A percentile compares a stretch with the other conserved stretches of the same genome.
Evolutionary conservation across 2,797 vertebrate species (phyloP).

Genomic region (Coregonus sp.): DNA sequence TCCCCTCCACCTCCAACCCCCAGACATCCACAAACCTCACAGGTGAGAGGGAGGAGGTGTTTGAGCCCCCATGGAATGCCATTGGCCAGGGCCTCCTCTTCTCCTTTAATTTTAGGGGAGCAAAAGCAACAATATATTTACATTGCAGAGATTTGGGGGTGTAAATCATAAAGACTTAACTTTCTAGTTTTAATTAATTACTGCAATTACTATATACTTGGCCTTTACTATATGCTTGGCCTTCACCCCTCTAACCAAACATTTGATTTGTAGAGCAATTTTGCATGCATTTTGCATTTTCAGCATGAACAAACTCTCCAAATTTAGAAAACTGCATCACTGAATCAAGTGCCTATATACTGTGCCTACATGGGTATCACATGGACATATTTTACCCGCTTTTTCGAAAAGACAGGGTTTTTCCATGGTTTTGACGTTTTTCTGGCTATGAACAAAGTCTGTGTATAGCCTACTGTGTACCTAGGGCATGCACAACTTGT

Average conservation of each 20-base stretch:
- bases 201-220: too few species aligned
- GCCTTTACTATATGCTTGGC: not conserved
- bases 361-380: not conserved
- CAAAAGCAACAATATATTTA: too few species aligned
- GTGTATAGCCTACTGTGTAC: not conserved
- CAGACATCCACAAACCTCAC: conserved; percentile 3
- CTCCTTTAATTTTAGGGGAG: not conserved
- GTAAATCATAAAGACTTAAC: not conserved
- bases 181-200: not conserved
- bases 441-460: not conserved
- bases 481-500: not conserved
- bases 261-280: not conserved
- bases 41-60: not conserved
- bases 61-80: not conserved
- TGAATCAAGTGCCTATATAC: not conserved
- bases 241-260: not conserved
- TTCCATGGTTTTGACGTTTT: not conserved
- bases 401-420: not conserved
- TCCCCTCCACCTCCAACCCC: not conserved
- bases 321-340: too few species aligned
- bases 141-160: not conserved
- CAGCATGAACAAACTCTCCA: not conserved
- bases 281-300: not conserved
- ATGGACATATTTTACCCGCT: not conserved
- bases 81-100: not conserved